Evolutionary conservation across 92 coral and sea anemone genomes (phyloP), one percentile per base, ranked within the genome.

Genomic region (Micromussa lordhowensis): DNA sequence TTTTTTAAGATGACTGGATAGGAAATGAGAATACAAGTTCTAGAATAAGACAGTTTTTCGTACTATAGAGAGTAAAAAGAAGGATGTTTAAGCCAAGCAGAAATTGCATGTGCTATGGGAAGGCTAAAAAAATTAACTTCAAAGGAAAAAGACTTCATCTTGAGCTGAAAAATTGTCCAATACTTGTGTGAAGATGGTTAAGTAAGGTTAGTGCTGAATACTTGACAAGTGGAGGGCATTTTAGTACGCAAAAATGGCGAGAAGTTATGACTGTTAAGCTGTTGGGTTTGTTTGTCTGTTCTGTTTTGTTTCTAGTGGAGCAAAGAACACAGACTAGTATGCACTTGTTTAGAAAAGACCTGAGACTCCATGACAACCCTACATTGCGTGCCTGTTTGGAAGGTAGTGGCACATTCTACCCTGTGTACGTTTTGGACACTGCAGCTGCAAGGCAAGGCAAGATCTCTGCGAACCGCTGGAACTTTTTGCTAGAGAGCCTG

Each of bases 341-440:
- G 81, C 99, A 96, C 80, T 96, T 96, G 98, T 96, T 96, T 81
- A 90, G 95, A 58, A 96, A 96, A 79, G 98, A 96, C 85, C 93
- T 96, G n/a, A 91, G 99, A 68, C 92, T 96, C 34, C 99, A 96
- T 68, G 99, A 96, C 94, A 96, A 96, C 83, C 99, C 99, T 58
- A 90, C 96, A 34, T 93, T 96, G n/a, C 63, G 91, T 66, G 89
- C 93, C 63, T 94, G 98, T 22, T 53, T 95, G 75, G 75, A 88
- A 24, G 88, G 86, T 40, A 88, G 98, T 81, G 87, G 90, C 48
- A 88, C 87, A 19, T 94, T 96, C 75, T 94, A 92, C 80, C 95
- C 95, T 1, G 90, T 94, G 74, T 96, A 94, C 77, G 68, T 96
- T 22, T 82, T 96, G 91, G 98, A 94, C 87, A 82, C 93, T 21